A percentile compares a stretch with the other conserved stretches of the same genome.
These are phyloP conservation scores for Elmis aenea DNA, from an alignment of 2,888 invertebrate species.

Conservation along the genomic window DNA sequence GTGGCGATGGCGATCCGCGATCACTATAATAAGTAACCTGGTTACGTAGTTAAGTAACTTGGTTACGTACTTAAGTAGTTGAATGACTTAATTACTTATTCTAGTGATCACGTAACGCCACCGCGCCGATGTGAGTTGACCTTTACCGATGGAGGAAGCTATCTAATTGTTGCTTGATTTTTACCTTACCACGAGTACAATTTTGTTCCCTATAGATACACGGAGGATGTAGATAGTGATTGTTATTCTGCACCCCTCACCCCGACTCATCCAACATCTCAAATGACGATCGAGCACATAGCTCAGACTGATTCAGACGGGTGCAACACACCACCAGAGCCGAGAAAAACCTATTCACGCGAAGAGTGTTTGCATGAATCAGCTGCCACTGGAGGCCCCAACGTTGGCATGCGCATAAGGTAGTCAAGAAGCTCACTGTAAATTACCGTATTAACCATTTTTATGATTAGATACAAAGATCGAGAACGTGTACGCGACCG, in stretches of 20 bases:
- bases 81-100: too few species aligned
- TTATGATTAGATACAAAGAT: slow-evolving; percentile 40
- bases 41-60: too few species aligned
- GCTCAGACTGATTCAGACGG: slow-evolving; percentile 23
- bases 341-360: slow-evolving; percentile 63
- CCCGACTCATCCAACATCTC: slow-evolving; percentile 35
- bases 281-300: slow-evolving; percentile 27
- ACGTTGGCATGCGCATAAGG: slow-evolving; percentile 46
- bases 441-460: neutral
- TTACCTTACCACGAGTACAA: too few species aligned
- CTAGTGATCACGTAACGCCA: too few species aligned
- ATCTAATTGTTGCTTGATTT: too few species aligned
- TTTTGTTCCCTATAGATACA: slow-evolving; percentile 34
- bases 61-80: too few species aligned
- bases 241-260: slow-evolving; percentile 45
- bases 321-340: slow-evolving; percentile 34
- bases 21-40: too few species aligned
- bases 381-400: slow-evolving; percentile 65
- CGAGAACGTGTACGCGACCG: slow-evolving; percentile 41
- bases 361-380: slow-evolving; percentile 72
- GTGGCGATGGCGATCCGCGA: too few species aligned
- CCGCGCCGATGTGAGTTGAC: too few species aligned
- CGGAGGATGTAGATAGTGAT: slow-evolving; percentile 48
- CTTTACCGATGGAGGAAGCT: too few species aligned
- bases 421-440: slow-evolving; percentile 16